Base-by-base conservation (phyloP, 2,888 invertebrate genomes). In the Tupiocoris notatus region DNA sequence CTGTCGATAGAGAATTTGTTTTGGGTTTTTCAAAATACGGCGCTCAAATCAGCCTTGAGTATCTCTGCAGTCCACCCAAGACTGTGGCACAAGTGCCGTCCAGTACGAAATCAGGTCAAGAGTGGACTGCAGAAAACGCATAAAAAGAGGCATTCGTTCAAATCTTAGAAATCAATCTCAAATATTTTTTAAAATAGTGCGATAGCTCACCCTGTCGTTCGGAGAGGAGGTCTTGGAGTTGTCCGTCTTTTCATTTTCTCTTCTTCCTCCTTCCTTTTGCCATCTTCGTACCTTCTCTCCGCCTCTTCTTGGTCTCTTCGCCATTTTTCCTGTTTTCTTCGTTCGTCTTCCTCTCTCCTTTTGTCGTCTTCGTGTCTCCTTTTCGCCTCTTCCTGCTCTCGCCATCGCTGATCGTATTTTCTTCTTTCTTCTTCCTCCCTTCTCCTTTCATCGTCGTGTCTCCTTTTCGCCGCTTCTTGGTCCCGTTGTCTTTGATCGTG, bases 251-350 rank as follows among this genome's bases (percentile, higher is more conserved):
- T 59, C 24, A 23, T 73, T 39, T 62, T 54, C 16, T 25, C 73
- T 62, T 62, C 73, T 63, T 73, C 73, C 6, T 63, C 20, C 18
- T 63, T 63, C 20, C 63, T 18, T 21, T 6, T 21, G 7, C 63
- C 22, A 7, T n/a, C 22, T 9, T 7, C 22, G 63, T 20, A 23
- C 22, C 24, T 70, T 21, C 20, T 54, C 23, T 74, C 39, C 6
- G 54, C 20, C 67, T 56, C 57, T n/a, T 56, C n/a, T 21, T 66
- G 3, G 18, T 18, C 56, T n/a, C 21, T 9, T 56, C 67, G 17
- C 57, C 54, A 12, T 16, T 7, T 54, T 17, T 67, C 17, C 16
- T 54, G 9, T 22, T 56, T 59, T 21, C 23, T 63, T 3, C 6
- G 7, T 18, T 18, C 3, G 63, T 20, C 7, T 63, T 7, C 61